A percentile compares a stretch with the other conserved stretches of the same genome.
These are phyloP conservation scores for Styela plicata DNA, from an alignment of 23 tunicate species.

Conservation along the genomic window DNA sequence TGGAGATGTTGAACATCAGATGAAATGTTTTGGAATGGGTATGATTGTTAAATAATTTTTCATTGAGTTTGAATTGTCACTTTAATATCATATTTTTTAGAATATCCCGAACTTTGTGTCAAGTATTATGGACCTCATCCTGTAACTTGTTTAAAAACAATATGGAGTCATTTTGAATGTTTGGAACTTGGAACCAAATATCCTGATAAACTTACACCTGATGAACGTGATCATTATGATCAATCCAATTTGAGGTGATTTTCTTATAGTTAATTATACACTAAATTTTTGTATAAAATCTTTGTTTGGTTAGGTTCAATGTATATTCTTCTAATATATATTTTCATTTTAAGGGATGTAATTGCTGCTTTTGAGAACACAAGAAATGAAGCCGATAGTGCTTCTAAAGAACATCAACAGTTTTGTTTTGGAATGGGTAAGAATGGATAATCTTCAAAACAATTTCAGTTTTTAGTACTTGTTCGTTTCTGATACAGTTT, in stretches of 20 bases:
- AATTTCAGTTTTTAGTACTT: too few species aligned
- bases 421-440: conserved; percentile 29
- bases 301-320: neutral
- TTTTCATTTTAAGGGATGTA: neutral
- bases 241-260: conserved; percentile 5
- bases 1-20: conserved; percentile 15
- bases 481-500: neutral
- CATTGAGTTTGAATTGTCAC: too few species aligned
- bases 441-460: neutral
- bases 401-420: neutral
- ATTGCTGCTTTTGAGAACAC: neutral
- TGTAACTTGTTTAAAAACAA: conserved; percentile 25
- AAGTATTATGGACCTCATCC: conserved; percentile 34
- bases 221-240: conserved; percentile 3
- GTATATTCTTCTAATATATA: neutral
- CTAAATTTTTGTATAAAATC: neutral
- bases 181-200: neutral
- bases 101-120: conserved; percentile 23
- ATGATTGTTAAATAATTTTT: too few species aligned
- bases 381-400: neutral
- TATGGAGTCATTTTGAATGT: conserved; percentile 23
- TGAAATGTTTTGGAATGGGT: conserved; percentile 40
- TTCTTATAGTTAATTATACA: neutral
- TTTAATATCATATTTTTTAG: too few species aligned
- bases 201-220: conserved; percentile 1